Conservation (phyloP, 2,113 vertebrate species). For the Circaetus gallicus region DNA sequence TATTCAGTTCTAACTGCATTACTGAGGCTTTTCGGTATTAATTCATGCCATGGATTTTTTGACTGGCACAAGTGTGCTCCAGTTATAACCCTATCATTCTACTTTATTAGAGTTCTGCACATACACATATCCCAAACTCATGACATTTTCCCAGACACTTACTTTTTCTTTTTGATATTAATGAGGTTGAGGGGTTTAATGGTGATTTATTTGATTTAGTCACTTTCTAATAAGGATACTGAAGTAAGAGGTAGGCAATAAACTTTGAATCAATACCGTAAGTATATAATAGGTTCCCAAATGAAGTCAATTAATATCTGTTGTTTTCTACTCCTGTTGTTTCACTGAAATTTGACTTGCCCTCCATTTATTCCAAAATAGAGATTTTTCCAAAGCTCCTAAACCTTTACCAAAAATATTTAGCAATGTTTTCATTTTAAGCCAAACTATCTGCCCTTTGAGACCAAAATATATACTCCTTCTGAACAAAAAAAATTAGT, state of each 20-base stretch:
- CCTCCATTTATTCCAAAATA: not conserved
- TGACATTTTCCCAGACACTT: not conserved
- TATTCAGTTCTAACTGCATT: not conserved
- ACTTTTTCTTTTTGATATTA: not conserved
- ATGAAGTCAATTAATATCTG: not conserved
- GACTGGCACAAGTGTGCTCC: not conserved
- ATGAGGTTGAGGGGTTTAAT: not conserved
- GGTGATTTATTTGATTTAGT: not conserved
- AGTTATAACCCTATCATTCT: no score
- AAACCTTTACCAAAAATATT: not conserved
- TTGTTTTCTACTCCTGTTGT: not conserved
- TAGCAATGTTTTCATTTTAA: not conserved
- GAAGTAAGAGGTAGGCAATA: not conserved
- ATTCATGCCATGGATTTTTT: not conserved
- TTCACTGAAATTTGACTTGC: not conserved
- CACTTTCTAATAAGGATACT: not conserved
- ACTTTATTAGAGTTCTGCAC: not conserved
- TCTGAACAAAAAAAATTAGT: not conserved
- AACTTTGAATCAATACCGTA: not conserved
- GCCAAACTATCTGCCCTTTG: not conserved
- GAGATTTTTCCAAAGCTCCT: not conserved
- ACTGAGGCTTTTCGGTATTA: not conserved
- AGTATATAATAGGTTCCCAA: not conserved
- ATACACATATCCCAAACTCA: not conserved
- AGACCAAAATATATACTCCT: not conserved